Base-by-base conservation (phyloP, 1,140 invertebrate species). In the Leptonema lineaticorne region DNA sequence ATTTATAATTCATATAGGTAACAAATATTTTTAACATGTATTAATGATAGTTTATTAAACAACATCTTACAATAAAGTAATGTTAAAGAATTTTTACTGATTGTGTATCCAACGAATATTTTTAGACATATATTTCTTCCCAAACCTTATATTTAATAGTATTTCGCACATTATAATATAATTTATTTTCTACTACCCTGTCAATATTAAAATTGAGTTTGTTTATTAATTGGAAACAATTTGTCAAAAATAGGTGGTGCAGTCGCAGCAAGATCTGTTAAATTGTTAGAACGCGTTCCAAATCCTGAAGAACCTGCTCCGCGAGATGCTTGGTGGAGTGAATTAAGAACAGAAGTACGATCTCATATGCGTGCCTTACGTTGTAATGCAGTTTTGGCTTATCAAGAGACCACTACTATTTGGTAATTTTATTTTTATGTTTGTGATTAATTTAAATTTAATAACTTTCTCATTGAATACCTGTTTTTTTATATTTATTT, bases 321-420 rank as follows among this genome's bases (percentile, higher is more conserved):
- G 0, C 84, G 96, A 33, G 95, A 97, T 76, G 87, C 88, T 6
- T 98, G 96, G 95, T 98, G 95, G 95, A 95, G 90, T 0, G 95
- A 98, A 82, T 83, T 98, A 9, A 83, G 96, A 46, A 95, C 95
- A 81, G 96, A 98, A 86, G 90, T 98, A 64, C 83, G 95, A 1
- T 94, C 94, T 5, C 95, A 98, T 78, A 92, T 93, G 3, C 84
- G 93, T 63, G 90, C 94, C 16, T 81, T 98, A 30, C 90, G 89
- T 9, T 98, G 96, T 74, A 95, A 96, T 78, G 93, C 95, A n/a
- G 93, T 98, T 30, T 82, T 98, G 37, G 95, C 93, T 1, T 98
- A 98, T 78, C 85, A 85, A 60, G 96, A 98, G 82, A 85, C 89
- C 41, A 94, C 94, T 0, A 90, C 90, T 68, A 96, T 97, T 74